Base-by-base conservation (phyloP, 2,888 invertebrate species). In the Caenorhabditis becei region DNA sequence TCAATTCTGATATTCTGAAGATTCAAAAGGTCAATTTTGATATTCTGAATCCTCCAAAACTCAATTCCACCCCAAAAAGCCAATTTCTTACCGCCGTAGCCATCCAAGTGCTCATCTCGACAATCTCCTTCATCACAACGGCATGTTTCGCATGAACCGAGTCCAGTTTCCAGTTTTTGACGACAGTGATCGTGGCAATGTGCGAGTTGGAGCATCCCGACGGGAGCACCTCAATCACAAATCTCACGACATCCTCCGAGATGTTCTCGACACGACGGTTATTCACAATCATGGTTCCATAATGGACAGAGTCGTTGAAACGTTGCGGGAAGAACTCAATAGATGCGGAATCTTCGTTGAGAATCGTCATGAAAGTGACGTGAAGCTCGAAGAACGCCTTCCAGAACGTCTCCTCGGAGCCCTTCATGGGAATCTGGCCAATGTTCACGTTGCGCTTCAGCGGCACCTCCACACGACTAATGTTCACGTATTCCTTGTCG, bases 121-220 rank as follows among this genome's bases (percentile, higher is more conserved):
- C 47, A 10, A 41, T 44, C 49, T 72, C 72, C 35, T 72, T 72
- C 35, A 63, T 41, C 7, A 63, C 63, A 20, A 51, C 20, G 11
- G 56, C 44, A 18, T 63, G 44, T 20, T 56, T 72, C 7, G 63
- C 24, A 26, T 72, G 63, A 5, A 72, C 63, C 53, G 35, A 56
- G 7, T 63, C 63, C 14, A 63, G 1, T 1, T 47, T 56, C 63
- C 72, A 72, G 28, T 72, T 72, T 16, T 63, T 63, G 49, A 72
- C 37, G 10, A 72, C 54, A 1, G 56, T 63, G 3, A 72, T 24
- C 3, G 41, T 72, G 41, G 51, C 47, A 16, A 72, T 63, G 7
- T 63, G 63, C 18, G 72, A 72, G 56, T 72, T 72, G 16, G 72
- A 72, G 32, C 44, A 63, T 32, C 72, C 72, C 1, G 63, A 44